Evolutionary conservation across 1,140 invertebrate species (phyloP).

Genomic region (Bombus consobrinus): DNA sequence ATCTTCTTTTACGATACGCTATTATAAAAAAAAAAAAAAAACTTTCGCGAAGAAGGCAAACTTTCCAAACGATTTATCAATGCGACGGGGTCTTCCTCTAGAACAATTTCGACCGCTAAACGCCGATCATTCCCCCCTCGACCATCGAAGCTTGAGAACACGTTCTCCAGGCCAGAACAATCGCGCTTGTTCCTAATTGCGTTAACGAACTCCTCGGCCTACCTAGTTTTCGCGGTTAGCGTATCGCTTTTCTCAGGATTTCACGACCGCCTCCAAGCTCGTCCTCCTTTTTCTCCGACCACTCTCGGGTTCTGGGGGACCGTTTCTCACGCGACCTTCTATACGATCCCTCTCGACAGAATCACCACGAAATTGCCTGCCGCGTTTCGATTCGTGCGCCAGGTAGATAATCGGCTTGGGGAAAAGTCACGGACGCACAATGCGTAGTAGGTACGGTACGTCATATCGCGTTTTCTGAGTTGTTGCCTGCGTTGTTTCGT

Average conservation of each 20-base stretch:
- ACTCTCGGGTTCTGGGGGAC: slow-evolving; percentile 53
- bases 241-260: slow-evolving; percentile 70
- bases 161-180: slow-evolving; percentile 16
- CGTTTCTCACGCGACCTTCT: slow-evolving; percentile 77
- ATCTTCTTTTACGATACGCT: no score
- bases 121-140: background rate
- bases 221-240: slow-evolving; percentile 56
- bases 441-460: background rate
- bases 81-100: no score
- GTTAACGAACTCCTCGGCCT: slow-evolving; percentile 36
- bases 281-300: slow-evolving; percentile 64
- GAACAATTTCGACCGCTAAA: background rate
- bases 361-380: background rate
- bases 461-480: background rate
- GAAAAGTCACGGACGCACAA: background rate
- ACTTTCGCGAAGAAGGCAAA: no score
- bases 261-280: slow-evolving; percentile 64
- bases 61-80: slow-evolving; percentile 1
- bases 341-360: slow-evolving; percentile 23
- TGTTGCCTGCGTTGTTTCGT: background rate
- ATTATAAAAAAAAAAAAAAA: background rate
- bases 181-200: slow-evolving; percentile 27
- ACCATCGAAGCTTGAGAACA: background rate
- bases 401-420: background rate
- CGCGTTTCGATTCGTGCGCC: background rate